Base-by-base conservation (phyloP, 2,113 vertebrate species). In the Peromyscus leucopus region DNA sequence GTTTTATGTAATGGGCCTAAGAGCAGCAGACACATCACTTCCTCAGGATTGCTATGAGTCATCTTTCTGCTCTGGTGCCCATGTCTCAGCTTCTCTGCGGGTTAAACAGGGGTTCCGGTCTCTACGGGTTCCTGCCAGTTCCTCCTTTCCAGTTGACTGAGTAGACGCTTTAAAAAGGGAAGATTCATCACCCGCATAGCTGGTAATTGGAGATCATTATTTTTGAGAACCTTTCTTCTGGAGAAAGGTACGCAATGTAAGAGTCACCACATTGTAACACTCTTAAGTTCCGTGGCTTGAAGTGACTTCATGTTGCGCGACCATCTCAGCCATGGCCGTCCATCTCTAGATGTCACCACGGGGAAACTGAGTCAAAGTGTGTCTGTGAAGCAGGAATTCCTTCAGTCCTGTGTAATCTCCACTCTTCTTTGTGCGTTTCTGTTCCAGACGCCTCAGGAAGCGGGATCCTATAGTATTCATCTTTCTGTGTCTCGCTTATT, bases 401-500 rank as follows among this genome's bases (percentile, higher is more conserved):
- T 36, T 13, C 65, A 65, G 71, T 9, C 21, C 63, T 65, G 24
- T 36, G 71, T 1, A n/a, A 75, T 42, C 3, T 0, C 31, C 31
- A 2, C 78, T 75, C 42, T 55, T 71, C 80, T 55, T 71, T 51
- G 1, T 51, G 92, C 51, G 36, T n/a, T 22, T 79, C 57, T 71
- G 0, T 89, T 75, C 21, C 33, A 42, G 24, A 33, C 13, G 9
- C 48, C 46, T 91, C 51, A 33, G 19, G 1, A 79, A 90, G 48
- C 63, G 61, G 57, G 67, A 51, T 71, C 42, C 59, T 7, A 33
- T 4, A 59, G 8, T n/a, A 36, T 39, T 85, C 84, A 33, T 65
- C 39, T 33, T 61, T 94, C 55, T 28, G n/a, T 80, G 76, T 82
- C 89, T 91, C 78, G 86, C 26, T 91, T 92, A 91, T 93, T 91